Base-by-base conservation (phyloP, 1,140 invertebrate genomes). In the Habropoda laboriosa region DNA sequence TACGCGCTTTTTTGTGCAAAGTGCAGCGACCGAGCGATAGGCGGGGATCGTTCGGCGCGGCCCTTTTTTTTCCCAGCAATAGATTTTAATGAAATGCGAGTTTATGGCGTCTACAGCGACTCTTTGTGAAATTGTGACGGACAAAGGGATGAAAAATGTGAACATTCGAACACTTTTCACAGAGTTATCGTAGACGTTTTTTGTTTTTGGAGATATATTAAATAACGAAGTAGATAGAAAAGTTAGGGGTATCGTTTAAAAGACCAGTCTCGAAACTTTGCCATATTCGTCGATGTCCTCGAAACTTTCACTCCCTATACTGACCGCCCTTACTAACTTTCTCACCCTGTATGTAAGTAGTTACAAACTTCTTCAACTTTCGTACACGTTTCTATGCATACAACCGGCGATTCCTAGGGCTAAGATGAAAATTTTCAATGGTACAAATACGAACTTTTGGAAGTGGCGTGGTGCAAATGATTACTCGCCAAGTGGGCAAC, bases 281-380 rank as follows among this genome's bases (percentile, higher is more conserved):
- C 5, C 24, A 45, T 42, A 27, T 24, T 27, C 30, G 61, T 27
- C 61, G n/a, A n/a, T n/a, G 38, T 64, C 24, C 61, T 64, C 18
- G 61, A 45, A 64, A 64, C 61, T 64, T 64, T 45, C 40, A 30
- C 24, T 66, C 21, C 27, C 27, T 13, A 30, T 27, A 32, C 24
- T 47, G 42, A 66, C 42, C 12, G 10, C 27, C 27, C 63, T 66
- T 66, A 47, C 5, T 3, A 66, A 66, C 42, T 66, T 66, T 32
- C 42, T 40, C 42, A 18, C 40, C 40, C 42, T 21, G 13, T n/a
- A 18, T 18, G 21, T 18, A 49, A 16, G n/a, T 21, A 47, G 18
- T 42, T 30, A 10, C 27, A 12, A 2, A 66, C 5, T 5, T 13
- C 18, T 27, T 13, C 57, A 32, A 47, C 42, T 47, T 42, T 21